phyloP scores from a whole-genome alignment of 2,888 invertebrate genomes.

The Ennomos fuscantarius region DNA sequence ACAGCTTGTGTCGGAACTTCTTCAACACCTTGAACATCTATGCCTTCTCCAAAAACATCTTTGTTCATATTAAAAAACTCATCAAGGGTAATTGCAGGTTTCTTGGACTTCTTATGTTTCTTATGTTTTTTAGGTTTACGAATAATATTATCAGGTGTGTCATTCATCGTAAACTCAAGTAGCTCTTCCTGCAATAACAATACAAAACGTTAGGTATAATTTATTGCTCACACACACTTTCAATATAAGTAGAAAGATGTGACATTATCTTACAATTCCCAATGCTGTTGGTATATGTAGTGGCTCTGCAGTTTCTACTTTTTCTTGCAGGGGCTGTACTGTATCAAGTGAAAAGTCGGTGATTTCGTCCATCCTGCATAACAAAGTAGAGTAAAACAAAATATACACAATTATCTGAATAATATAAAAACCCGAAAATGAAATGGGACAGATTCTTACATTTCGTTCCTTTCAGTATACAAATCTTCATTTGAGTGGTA shows the following conservation, averaged over 20 bases:
- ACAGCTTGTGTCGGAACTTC: conserved; percentile 75
- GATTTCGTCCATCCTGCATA: conserved; percentile 57
- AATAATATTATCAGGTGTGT: conserved; percentile 50
- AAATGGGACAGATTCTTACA: conserved; percentile 52
- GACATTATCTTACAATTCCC: conserved; percentile 59
- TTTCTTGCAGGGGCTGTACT: conserved; percentile 74
- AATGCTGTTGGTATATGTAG: conserved; percentile 47
- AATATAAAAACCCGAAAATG: not conserved
- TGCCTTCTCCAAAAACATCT: conserved; percentile 78
- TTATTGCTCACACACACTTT: conserved; percentile 1
- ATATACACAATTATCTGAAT: too few relatives aligned
- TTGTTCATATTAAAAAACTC: conserved; percentile 81
- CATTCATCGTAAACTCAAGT: conserved; percentile 68
- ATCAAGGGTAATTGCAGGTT: conserved; percentile 75
- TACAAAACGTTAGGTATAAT: not conserved
- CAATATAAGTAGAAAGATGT: too few relatives aligned
- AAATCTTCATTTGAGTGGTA: conserved; percentile 86
- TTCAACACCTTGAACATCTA: conserved; percentile 76
- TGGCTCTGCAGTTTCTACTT: conserved; percentile 57
- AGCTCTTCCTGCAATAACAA: conserved; percentile 66
- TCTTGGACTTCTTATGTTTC: conserved; percentile 78
- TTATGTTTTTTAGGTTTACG: conserved; percentile 72
- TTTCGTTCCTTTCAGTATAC: conserved; percentile 84
- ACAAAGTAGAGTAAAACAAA: too few relatives aligned
- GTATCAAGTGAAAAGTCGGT: conserved; percentile 74